Percentiles rank a stretch among this genome's conserved stretches.
Evolutionary conservation across 2,888 invertebrate species (phyloP).

Genomic region (Dorcus hopei): DNA sequence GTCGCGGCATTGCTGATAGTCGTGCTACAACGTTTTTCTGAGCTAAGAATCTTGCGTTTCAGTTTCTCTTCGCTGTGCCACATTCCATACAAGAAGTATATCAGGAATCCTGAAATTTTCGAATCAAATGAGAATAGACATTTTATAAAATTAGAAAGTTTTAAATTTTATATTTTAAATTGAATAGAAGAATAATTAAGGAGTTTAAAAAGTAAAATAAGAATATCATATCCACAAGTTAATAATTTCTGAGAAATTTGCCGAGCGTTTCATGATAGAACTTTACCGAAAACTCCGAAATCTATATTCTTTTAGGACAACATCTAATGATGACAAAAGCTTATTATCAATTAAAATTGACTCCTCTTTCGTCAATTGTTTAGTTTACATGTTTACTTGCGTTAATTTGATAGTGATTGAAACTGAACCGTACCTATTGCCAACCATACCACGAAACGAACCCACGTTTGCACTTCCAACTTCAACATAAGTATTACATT

Average conservation of each 20-base stretch:
- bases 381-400: too few relatives aligned
- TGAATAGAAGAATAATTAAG: too few relatives aligned
- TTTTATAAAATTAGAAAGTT: background rate
- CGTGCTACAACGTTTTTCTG: background rate
- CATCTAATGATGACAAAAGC: too few relatives aligned
- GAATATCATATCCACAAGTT: too few relatives aligned
- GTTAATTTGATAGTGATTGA: too few relatives aligned
- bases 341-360: too few relatives aligned
- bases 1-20: slow-evolving; percentile 13
- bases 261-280: background rate
- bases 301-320: background rate
- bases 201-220: too few relatives aligned
- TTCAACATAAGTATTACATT: slow-evolving; percentile 91
- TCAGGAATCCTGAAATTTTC: slow-evolving; percentile 63
- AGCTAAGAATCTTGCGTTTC: background rate
- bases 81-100: slow-evolving; percentile 85
- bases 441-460: slow-evolving; percentile 84
- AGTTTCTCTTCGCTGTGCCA: slow-evolving; percentile 64
- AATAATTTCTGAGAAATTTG: too few relatives aligned
- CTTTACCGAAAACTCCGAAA: background rate
- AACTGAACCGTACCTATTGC: slow-evolving; percentile 59
- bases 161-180: background rate
- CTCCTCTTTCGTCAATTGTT: too few relatives aligned
- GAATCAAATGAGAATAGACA: background rate
- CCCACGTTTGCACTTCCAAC: slow-evolving; percentile 81